These are phyloP conservation scores for Pampus argenteus DNA, from an alignment of 2,797 vertebrate genomes.

Conservation along the genomic window DNA sequence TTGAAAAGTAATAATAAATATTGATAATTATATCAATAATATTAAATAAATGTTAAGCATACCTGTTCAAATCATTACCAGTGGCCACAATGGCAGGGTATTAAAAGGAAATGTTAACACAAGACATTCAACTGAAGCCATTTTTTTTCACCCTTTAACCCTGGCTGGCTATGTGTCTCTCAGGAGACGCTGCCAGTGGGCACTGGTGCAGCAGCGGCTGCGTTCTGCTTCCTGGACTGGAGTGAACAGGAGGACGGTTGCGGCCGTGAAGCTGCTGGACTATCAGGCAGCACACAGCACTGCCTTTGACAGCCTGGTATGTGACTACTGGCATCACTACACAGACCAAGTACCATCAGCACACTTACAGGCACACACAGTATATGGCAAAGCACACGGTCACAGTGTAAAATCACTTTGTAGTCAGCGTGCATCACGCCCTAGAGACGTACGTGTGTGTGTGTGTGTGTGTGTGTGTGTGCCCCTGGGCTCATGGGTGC, in stretches of 20 bases:
- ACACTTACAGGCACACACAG: constrained; percentile 61
- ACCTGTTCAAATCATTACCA: constrained; percentile 27
- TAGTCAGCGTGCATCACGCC: constrained; percentile 69
- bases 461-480: constrained; percentile 29
- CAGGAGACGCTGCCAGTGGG: constrained; percentile 60
- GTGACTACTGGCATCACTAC: constrained; percentile 81
- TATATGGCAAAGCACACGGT: constrained; percentile 72
- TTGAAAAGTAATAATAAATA: constrained; percentile 5
- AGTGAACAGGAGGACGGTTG: constrained; percentile 49
- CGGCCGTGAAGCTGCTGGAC: constrained; percentile 65
- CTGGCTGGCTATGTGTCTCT: constrained; percentile 59
- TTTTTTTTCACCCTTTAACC: constrained; percentile 63
- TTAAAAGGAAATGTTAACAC: constrained; percentile 33
- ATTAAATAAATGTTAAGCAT: constrained; percentile 20
- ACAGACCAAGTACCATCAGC: constrained; percentile 74
- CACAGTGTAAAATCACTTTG: constrained; percentile 84
- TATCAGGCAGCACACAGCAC: constrained; percentile 75
- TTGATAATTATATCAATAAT: too few species aligned
- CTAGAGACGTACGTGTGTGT: constrained; percentile 53
- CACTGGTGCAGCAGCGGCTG: constrained; percentile 42
- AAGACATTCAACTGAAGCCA: constrained; percentile 27
- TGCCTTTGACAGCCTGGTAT: constrained; percentile 78
- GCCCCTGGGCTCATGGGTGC: constrained; percentile 63
- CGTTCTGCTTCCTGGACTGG: constrained; percentile 64
- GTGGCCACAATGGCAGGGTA: constrained; percentile 3